Conservation (phyloP, 37 sponge, comb jelly and placozoan species). For the Spongilla lacustris region DNA sequence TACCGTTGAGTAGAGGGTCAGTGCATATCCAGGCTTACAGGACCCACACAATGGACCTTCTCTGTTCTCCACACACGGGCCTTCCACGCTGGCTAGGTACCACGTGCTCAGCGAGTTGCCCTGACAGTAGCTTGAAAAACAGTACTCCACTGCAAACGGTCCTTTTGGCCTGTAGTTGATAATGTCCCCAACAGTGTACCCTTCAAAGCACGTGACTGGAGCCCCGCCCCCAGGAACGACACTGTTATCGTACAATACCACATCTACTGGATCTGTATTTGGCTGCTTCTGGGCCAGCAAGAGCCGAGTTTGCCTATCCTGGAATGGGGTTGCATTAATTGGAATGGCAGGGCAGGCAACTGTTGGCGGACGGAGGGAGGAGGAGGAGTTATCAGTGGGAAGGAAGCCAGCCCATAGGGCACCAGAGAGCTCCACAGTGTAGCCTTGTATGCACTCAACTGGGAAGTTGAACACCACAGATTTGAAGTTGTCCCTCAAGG, state of each 20-base stretch:
- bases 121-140: constrained; percentile 63
- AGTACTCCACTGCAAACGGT: constrained; percentile 51
- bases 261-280: constrained; percentile 67
- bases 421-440: constrained; percentile 55
- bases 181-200: constrained; percentile 18
- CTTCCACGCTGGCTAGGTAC: constrained; percentile 45
- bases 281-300: not conserved
- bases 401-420: constrained; percentile 68
- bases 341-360: constrained; percentile 29
- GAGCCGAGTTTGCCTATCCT: not conserved
- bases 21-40: constrained; percentile 75
- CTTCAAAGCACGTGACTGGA: constrained; percentile 52
- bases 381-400: constrained; percentile 1
- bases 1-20: constrained; percentile 70
- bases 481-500: not conserved
- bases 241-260: constrained; percentile 42
- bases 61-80: constrained; percentile 69
- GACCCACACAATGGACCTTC: constrained; percentile 79
- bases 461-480: not conserved
- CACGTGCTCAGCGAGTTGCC: constrained; percentile 28
- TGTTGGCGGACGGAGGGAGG: not conserved
- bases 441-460: constrained; percentile 54
- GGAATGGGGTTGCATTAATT: not conserved
- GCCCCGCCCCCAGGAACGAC: constrained; percentile 76
- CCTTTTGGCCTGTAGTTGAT: constrained; percentile 15